Base-by-base conservation (phyloP, 2,888 invertebrate species). In the Leptura quadrifasciata region DNA sequence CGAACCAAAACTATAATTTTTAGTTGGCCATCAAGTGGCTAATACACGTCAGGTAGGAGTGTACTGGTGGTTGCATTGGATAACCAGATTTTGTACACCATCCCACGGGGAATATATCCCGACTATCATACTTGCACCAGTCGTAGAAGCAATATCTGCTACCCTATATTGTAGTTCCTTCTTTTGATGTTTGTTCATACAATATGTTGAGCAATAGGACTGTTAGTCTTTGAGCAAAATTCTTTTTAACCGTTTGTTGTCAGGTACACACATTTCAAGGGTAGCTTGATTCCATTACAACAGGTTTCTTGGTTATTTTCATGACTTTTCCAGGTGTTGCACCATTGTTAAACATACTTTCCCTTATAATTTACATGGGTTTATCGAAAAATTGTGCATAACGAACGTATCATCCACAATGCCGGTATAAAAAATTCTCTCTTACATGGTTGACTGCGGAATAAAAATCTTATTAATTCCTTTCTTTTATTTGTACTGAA, bases 91-190 rank as follows among this genome's bases (percentile, higher is more conserved):
- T 93, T 3, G 95, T 95, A 90, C 98, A 98, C 98, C 98, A 98
- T 0, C 98, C 97, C 20, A 96, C 97, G 21, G 98, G 98, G 88
- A 98, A 98, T 79, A 98, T 97, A 88, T 98, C 98, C 80, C 98
- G 91, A 0, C 97, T 97, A 85, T 98, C 96, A 90, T 94, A 98
- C 72, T 76, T 81, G 89, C 97, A 97, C 97, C 97, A 98, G 87
- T 86, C 35, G 88, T 87, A 27, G 89, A 87, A 20, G 88, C 86
- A 17, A 89, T 85, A 31, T 89, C 85, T 39, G 86, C 82, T 10
- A 92, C 91, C 79, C 91, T 83, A 15, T 76, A 91, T 72, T 92
- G 89, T 83, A 91, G 90, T 77, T 93, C 93, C 60, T 82, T 83
- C 65, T 95, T 95, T 86, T 95, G 95, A 86, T 95, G 94, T 89